These are phyloP conservation scores for Drosophila anceps DNA, from an alignment of 2,888 invertebrate genomes.

Conservation along the genomic window DNA sequence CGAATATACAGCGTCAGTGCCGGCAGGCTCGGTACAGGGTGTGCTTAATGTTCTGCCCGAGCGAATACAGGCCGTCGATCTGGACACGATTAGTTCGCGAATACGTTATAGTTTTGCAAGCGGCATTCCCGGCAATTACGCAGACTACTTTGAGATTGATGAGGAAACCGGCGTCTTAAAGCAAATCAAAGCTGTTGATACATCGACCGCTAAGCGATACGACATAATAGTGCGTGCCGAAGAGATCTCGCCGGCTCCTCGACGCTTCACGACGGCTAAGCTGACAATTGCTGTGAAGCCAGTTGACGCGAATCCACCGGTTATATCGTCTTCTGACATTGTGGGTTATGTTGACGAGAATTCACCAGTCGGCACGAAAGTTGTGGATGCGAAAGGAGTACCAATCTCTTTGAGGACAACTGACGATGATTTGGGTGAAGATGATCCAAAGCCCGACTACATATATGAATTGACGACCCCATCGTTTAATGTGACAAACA, in stretches of 20 bases:
- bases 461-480: slow-evolving; percentile 93
- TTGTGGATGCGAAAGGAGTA: slow-evolving; percentile 88
- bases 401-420: slow-evolving; percentile 91
- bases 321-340: slow-evolving; percentile 89
- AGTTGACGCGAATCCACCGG: slow-evolving; percentile 94
- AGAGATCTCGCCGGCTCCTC: slow-evolving; percentile 92
- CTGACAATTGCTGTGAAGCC: slow-evolving; percentile 93
- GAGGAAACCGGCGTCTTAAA: slow-evolving; percentile 92
- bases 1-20: slow-evolving; percentile 93
- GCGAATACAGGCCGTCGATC: slow-evolving; percentile 95
- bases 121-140: slow-evolving; percentile 91
- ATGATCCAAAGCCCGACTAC: slow-evolving; percentile 92
- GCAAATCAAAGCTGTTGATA: slow-evolving; percentile 93
- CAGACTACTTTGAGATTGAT: slow-evolving; percentile 93
- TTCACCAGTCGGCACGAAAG: slow-evolving; percentile 93
- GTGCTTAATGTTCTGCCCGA: slow-evolving; percentile 93
- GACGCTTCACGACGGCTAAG: slow-evolving; percentile 93
- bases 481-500: slow-evolving; percentile 91
- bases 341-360: slow-evolving; percentile 95
- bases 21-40: slow-evolving; percentile 91
- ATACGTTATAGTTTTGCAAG: slow-evolving; percentile 93
- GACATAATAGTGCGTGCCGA: slow-evolving; percentile 94
- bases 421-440: slow-evolving; percentile 94
- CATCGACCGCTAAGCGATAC: slow-evolving; percentile 91
- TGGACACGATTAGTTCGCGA: slow-evolving; percentile 94